These are phyloP conservation scores for Knipowitschia caucasica DNA, from an alignment of 2,797 vertebrate species.

Conservation along the genomic window DNA sequence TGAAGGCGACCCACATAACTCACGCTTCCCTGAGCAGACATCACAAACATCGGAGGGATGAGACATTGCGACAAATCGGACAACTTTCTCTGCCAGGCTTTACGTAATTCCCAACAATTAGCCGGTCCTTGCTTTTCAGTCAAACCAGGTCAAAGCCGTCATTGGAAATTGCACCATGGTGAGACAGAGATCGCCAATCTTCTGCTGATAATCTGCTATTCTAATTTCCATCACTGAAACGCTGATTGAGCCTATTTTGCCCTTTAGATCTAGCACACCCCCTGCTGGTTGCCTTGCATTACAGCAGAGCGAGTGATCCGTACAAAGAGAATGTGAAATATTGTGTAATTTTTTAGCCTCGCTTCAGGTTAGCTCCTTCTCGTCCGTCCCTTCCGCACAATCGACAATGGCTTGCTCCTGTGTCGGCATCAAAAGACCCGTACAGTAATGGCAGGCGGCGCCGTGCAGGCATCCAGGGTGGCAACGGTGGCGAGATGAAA, in stretches of 20 bases:
- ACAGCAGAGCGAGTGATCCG: slow-evolving; percentile 36
- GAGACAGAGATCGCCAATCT: slow-evolving; percentile 20
- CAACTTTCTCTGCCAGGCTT: slow-evolving; percentile 24
- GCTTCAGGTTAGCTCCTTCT: slow-evolving; percentile 31
- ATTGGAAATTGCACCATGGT: slow-evolving; percentile 16
- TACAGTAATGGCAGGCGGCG: slow-evolving; percentile 50
- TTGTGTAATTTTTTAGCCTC: slow-evolving; percentile 55
- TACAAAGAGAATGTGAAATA: slow-evolving; percentile 21
- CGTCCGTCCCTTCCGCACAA: slow-evolving; percentile 23
- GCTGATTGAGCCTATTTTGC: slow-evolving; percentile 32
- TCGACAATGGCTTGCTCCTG: slow-evolving; percentile 12
- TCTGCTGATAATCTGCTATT: slow-evolving; percentile 15
- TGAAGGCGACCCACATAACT: slow-evolving; percentile 49
- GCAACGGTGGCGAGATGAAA: slow-evolving; percentile 66
- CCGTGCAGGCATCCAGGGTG: slow-evolving; percentile 44
- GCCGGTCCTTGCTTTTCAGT: slow-evolving; percentile 15
- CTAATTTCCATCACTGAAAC: slow-evolving; percentile 29
- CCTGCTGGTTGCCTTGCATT: slow-evolving; percentile 35
- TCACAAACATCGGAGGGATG: slow-evolving; percentile 13
- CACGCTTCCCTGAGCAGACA: slow-evolving; percentile 14
- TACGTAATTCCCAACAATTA: slow-evolving; percentile 18
- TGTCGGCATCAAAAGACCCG: slow-evolving; percentile 56
- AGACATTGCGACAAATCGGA: slow-evolving; percentile 43
- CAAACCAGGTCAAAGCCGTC: slow-evolving; percentile 9
- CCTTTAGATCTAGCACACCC: slow-evolving; percentile 30